Evolutionary conservation across 2,113 vertebrate species (phyloP), one percentile per base, ranked within the genome.

Genomic region (Pavo muticus): DNA sequence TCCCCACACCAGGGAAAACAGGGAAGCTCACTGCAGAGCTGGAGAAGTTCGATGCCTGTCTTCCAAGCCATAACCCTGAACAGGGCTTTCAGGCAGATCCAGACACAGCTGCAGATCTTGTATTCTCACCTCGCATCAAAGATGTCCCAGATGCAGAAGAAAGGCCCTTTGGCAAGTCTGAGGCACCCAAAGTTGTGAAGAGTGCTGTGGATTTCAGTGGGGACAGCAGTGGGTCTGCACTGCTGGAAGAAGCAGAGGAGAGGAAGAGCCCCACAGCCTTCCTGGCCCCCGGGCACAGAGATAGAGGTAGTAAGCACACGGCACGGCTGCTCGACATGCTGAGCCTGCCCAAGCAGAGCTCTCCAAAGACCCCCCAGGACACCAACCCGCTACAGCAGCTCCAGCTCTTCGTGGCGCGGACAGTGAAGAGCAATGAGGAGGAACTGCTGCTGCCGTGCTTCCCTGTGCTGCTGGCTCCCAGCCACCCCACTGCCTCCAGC

Each of bases 381-480:
- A 79, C 88, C 12, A 96, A 95, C 84, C 95, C 98, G 3, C 72
- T 97, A 37, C 91, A 93, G 81, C 98, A 98, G 39, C 96, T 97
- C 23, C 97, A 97, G 93, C 91, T 97, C 73, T 97, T 97, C 1
- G 98, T 97, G 16, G 94, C 97, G 35, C 86, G 97, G 37, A 97
- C 97, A 0, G 95, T 97, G 63, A 95, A 97, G 85, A 91, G 47
- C 52, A 95, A 97, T 0, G 96, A 97, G 9, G 92, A 97, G n/a
- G 97, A 97, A 73, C 50, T 97, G 87, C 14, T 97, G 72, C 50
- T 69, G 54, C 93, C 95, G 0, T 94, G 93, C 11, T 96, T 96
- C 67, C 48, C 97, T 2, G 61, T 60, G 18, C 93, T 73, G 35
- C 93, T 94, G 5, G 57, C 96, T 59, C 48, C 75, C 15, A 32